Evolutionary conservation across 2,888 invertebrate genomes (phyloP), one percentile per base, ranked within the genome.

Genomic region (Polyommatus iphigenia): DNA sequence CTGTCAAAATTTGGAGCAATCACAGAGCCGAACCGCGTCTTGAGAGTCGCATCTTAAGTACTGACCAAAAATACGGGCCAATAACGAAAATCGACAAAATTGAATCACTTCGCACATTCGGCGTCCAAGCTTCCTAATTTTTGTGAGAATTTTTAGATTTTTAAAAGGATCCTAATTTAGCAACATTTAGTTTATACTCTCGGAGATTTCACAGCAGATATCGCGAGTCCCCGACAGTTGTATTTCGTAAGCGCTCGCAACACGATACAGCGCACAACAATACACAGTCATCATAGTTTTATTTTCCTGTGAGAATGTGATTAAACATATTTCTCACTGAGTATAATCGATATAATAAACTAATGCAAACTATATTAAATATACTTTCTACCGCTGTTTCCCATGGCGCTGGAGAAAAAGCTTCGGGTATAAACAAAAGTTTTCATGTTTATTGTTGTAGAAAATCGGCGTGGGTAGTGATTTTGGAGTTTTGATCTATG

Each of bases 271-370:
- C 54, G 13, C 46, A 20, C 15, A 75, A 75, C 75, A 75, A 75
- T 75, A 75, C 75, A 18, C 18, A 24, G 18, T 75, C 75, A 54
- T 75, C 75, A 75, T 75, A 75, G 29, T 75, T 75, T 50, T 50
- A 75, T 75, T 75, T 75, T 75, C 75, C 75, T 75, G 75, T 75
- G 75, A 75, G 75, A 75, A 75, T 54, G 46, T 54, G 75, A 50
- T 75, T 54, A 75, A 75, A 75, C 75, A 20, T 75, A 75, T 75
- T 75, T 75, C 75, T 75, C 75, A 75, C 75, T 75, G 75, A 54
- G 75, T 75, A 75, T 75, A 75, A 75, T 29, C 75, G 54, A 75
- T 75, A 75, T 75, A 75, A 75, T 75, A 75, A 75, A 75, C n/a
- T 75, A 54, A 75, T 75, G 75, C 75, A 54, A 54, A 75, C 75